Percentiles rank a stretch among this genome's conserved stretches.
Evolutionary conservation across 35 echinoderm and acorn worm species (phyloP).

Genomic region (Heliocidaris erythrogramma): DNA sequence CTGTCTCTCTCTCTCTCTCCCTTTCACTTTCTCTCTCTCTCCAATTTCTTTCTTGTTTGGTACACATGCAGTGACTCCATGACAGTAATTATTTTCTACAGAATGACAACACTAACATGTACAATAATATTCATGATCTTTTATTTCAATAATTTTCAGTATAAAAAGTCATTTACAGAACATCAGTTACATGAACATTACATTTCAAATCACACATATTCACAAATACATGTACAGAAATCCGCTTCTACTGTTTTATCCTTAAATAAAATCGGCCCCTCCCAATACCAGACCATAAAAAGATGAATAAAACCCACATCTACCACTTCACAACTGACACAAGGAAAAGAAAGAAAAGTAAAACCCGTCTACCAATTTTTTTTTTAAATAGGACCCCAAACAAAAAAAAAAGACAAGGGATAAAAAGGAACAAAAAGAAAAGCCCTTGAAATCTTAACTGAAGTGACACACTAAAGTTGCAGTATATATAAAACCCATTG

Average conservation of each 20-base stretch:
- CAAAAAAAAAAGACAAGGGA: background rate
- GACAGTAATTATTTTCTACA: background rate
- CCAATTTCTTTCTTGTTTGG: background rate
- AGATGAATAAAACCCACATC: background rate
- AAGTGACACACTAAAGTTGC: background rate
- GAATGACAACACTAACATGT: background rate
- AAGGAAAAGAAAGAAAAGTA: background rate
- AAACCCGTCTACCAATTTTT: background rate
- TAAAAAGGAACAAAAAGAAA: background rate
- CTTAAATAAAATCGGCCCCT: background rate
- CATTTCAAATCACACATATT: background rate
- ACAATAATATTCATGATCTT: background rate
- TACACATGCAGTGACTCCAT: background rate
- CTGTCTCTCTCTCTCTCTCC: background rate
- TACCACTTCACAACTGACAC: background rate
- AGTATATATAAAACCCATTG: background rate
- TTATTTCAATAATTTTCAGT: background rate
- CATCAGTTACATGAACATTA: background rate
- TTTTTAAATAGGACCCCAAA: background rate
- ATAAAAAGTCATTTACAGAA: background rate
- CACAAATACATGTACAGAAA: background rate
- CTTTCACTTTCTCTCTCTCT: background rate
- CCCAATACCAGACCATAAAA: background rate
- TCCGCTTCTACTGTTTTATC: background rate
- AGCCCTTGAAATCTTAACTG: background rate